Percentiles rank a stretch among this genome's conserved stretches.
phyloP scores from a whole-genome alignment of 2,888 invertebrate genomes.

The Muscina levida region DNA sequence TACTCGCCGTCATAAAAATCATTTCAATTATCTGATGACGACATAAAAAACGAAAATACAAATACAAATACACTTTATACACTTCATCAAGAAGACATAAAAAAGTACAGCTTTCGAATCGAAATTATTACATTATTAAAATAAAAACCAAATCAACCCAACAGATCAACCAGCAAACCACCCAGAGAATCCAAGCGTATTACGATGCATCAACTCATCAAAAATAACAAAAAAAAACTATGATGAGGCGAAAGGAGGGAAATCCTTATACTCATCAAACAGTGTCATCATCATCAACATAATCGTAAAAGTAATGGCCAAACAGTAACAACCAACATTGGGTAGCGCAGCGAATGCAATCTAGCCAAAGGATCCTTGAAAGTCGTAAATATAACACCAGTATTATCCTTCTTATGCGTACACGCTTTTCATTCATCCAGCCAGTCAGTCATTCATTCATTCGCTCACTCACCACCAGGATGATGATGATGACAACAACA shows the following conservation, averaged over 20 bases:
- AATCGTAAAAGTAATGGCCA: slow-evolving; percentile 68
- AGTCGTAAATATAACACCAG: slow-evolving; percentile 64
- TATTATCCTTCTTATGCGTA: slow-evolving; percentile 51
- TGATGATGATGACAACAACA: neutral
- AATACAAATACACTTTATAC: slow-evolving; percentile 21
- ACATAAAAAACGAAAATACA: slow-evolving; percentile 28
- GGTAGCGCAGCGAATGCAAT: slow-evolving; percentile 38
- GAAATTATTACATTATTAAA: slow-evolving; percentile 52
- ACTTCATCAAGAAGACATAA: slow-evolving; percentile 52
- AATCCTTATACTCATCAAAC: slow-evolving; percentile 59
- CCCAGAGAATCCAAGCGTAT: slow-evolving; percentile 11
- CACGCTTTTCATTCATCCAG: slow-evolving; percentile 23
- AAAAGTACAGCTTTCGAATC: slow-evolving; percentile 45
- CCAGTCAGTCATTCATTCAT: neutral
- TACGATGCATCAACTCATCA: slow-evolving; percentile 46
- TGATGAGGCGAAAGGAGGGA: neutral
- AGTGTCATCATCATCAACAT: slow-evolving; percentile 64
- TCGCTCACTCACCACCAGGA: slow-evolving; percentile 31
- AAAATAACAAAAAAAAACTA: neutral
- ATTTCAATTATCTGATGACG: slow-evolving; percentile 55
- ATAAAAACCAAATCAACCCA: slow-evolving; percentile 43
- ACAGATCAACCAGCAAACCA: slow-evolving; percentile 55
- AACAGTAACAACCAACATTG: slow-evolving; percentile 30
- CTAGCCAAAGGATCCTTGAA: slow-evolving; percentile 58
- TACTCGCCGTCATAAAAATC: slow-evolving; percentile 44